Evolutionary conservation across 1,140 invertebrate genomes (phyloP).

Genomic region (Armadillidium nasatum): DNA sequence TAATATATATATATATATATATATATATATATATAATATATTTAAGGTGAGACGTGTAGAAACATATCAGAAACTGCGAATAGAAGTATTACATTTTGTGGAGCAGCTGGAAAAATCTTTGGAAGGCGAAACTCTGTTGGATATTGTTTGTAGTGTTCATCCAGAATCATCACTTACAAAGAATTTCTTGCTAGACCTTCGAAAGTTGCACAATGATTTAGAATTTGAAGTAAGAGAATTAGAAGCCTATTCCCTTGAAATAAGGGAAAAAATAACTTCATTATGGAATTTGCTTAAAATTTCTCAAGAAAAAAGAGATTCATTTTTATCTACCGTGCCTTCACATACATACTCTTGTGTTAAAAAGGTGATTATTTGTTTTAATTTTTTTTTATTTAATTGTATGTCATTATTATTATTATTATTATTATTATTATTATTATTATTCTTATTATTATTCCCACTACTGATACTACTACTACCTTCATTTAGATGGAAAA

Average conservation of each 20-base stretch:
- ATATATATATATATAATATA: too few relatives aligned
- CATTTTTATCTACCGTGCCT: neutral
- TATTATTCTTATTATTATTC: too few relatives aligned
- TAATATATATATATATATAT: too few relatives aligned
- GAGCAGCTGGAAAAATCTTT: neutral
- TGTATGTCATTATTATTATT: too few relatives aligned
- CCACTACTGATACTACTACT: too few relatives aligned
- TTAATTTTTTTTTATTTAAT: too few relatives aligned
- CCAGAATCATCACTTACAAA: neutral
- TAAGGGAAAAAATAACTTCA: neutral
- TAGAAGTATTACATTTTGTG: neutral
- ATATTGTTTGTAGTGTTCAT: neutral
- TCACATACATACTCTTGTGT: neutral
- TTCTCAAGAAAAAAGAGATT: neutral
- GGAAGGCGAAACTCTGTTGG: neutral
- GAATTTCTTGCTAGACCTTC: neutral
- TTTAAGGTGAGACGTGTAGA: neutral
- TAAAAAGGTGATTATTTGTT: too few relatives aligned
- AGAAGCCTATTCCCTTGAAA: neutral
- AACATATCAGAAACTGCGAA: neutral
- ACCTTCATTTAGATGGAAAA: too few relatives aligned
- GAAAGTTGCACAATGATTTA: neutral
- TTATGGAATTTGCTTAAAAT: neutral
- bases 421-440: too few relatives aligned
- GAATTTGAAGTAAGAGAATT: neutral